phyloP scores from a whole-genome alignment of 2,113 vertebrate genomes.

The Grus americana region DNA sequence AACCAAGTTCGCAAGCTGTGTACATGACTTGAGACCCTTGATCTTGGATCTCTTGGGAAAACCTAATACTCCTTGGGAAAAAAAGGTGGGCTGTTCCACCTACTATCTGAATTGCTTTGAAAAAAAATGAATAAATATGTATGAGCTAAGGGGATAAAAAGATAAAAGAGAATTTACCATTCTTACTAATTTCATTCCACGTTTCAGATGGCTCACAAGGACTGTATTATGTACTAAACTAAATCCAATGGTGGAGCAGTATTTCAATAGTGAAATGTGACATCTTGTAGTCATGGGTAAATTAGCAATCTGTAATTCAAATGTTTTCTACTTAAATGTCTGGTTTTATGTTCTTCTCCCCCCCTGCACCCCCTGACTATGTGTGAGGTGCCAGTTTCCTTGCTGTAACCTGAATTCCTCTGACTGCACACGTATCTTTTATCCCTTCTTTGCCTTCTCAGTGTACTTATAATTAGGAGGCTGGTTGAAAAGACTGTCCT shows the following conservation, averaged over 20 bases:
- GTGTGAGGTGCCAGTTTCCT: not conserved
- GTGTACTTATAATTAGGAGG: not conserved
- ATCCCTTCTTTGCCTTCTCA: not conserved
- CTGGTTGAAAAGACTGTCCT: not conserved
- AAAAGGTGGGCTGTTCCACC: not conserved
- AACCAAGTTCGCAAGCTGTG: not conserved
- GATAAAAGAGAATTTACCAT: not conserved
- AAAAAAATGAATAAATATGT: not conserved
- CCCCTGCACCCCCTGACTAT: accelerated
- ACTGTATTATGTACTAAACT: not conserved
- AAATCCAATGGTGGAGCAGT: not conserved
- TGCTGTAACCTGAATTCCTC: not conserved
- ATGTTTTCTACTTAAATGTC: not conserved
- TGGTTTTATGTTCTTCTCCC: not conserved
- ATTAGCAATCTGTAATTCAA: not conserved
- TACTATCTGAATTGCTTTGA: not conserved
- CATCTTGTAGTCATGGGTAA: not conserved
- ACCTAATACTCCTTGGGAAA: not conserved
- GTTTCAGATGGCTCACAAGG: not conserved
- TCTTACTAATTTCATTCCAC: not conserved
- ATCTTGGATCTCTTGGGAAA: not conserved
- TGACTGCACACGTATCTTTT: not conserved
- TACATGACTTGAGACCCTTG: not conserved
- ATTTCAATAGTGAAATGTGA: not conserved
- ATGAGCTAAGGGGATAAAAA: not conserved